Percentiles rank a stretch among this genome's conserved stretches.
Conservation (phyloP, 2,797 vertebrate species). For the Mormyrops boulengeri region DNA sequence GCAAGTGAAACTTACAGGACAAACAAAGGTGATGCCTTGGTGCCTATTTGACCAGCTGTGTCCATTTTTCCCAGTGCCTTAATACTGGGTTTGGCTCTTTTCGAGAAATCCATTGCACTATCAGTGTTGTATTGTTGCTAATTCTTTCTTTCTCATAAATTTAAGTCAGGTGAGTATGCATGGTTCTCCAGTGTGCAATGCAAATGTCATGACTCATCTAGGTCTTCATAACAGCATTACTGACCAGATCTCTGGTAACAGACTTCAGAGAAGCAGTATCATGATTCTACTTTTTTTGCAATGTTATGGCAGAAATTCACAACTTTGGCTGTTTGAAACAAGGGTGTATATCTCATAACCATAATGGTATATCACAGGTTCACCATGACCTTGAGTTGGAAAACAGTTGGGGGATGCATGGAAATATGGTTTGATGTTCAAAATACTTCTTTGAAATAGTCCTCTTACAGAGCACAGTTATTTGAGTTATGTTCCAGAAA, state of each 20-base stretch:
- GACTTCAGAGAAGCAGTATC: not conserved
- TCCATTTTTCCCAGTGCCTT: not conserved
- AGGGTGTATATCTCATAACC: not conserved
- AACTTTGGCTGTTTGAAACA: not conserved
- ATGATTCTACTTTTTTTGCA: not conserved
- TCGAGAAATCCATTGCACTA: not conserved
- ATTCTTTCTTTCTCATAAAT: not conserved
- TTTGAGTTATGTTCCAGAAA: not conserved
- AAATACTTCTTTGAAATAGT: not conserved
- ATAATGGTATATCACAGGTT: not conserved
- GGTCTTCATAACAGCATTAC: not conserved
- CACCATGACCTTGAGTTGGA: not conserved
- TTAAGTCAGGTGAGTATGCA: not conserved
- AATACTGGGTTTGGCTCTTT: not conserved
- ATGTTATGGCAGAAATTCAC: not conserved
- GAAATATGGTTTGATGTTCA: not conserved
- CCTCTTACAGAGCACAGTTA: not conserved
- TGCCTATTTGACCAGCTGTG: not conserved
- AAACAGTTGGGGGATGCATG: not conserved
- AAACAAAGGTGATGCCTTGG: not conserved
- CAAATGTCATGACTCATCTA: not conserved
- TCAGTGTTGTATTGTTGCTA: not conserved
- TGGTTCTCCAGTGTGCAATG: not conserved
- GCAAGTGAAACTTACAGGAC: not conserved
- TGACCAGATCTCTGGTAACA: not conserved